These are phyloP conservation scores for Chloromyia formosa DNA, from an alignment of 2,888 invertebrate species.

Conservation along the genomic window DNA sequence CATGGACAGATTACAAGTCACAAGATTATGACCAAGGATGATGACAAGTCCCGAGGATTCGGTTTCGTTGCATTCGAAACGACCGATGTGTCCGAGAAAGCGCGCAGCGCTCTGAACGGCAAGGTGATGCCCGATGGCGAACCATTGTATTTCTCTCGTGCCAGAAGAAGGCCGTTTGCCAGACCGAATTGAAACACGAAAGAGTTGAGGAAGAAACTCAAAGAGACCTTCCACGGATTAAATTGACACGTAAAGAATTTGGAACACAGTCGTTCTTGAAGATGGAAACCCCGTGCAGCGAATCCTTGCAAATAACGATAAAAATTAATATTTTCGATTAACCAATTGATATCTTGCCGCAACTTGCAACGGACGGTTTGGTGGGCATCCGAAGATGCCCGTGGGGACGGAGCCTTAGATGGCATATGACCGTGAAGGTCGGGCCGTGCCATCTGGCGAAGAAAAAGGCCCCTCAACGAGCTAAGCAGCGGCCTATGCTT, in stretches of 20 bases:
- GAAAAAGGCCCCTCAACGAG: no score
- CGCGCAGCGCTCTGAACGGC: conserved; percentile 90
- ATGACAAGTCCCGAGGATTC: conserved; percentile 96
- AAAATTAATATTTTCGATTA: no score
- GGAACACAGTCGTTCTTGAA: no score
- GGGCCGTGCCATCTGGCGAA: no score
- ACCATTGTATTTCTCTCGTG: conserved; percentile 93
- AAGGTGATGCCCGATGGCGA: conserved; percentile 88
- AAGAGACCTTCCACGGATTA: conserved; percentile 74
- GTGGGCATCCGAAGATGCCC: no score
- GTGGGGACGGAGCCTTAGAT: no score
- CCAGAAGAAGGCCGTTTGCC: conserved; percentile 99
- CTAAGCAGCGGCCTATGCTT: no score
- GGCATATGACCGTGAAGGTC: no score
- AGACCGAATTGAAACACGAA: conserved; percentile 96
- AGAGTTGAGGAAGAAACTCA: conserved; percentile 86
- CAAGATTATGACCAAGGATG: conserved; percentile 87
- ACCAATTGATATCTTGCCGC: no score
- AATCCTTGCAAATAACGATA: no score
- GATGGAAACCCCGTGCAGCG: no score
- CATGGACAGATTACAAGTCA: conserved; percentile 93
- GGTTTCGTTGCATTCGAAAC: conserved; percentile 99
- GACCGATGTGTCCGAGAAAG: conserved; percentile 93
- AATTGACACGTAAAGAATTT: conserved; percentile 99
- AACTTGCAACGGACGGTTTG: no score